Evolutionary conservation across 2,888 invertebrate genomes (phyloP), one percentile per base, ranked within the genome.

Genomic region (Mimas tiliae): DNA sequence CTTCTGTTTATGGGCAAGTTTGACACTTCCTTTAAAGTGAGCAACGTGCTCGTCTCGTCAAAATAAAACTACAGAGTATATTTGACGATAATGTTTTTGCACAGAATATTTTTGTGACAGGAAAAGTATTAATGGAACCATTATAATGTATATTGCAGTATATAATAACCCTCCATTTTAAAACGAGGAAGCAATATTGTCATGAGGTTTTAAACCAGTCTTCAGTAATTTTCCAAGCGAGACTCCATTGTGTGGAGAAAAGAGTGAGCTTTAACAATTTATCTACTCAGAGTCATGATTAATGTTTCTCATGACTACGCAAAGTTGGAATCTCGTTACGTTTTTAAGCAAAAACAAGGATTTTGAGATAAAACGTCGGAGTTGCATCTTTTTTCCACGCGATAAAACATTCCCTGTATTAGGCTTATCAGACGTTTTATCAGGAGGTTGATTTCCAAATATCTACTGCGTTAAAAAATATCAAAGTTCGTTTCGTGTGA

Each of bases 231-330:
- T 42, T 12, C 38, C 6, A 42, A 21, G 42, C 42, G 7, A 38
- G 14, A 12, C 33, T 33, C 42, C 42, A 42, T 58, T 42, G 58
- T 58, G 38, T 42, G 19, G 42, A 7, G 58, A 19, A 6, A 38
- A 58, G 12, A 19, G 12, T 6, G 19, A 12, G 16, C 58, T 38
- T 38, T 9, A 42, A 42, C 58, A 64, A 45, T 64, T 64, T 64
- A 53, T 64, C 45, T 45, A 64, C 64, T 42, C 27, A 9, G 19
- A 45, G 33, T 33, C 50, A 45, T 64, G 64, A 64, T 64, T 64
- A 47, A 64, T 64, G 53, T 45, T 47, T 45, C 27, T 53, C 64
- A 64, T 64, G 64, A 64, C 64, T 27, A 21, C 11, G 64, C 45
- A 64, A 58, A 42, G 51, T 64, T 33, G n/a, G 45, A 64, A 53